Evolutionary conservation across 2,113 vertebrate genomes (phyloP), one percentile per base, ranked within the genome.

Genomic region (Argyrosomus japonicus): DNA sequence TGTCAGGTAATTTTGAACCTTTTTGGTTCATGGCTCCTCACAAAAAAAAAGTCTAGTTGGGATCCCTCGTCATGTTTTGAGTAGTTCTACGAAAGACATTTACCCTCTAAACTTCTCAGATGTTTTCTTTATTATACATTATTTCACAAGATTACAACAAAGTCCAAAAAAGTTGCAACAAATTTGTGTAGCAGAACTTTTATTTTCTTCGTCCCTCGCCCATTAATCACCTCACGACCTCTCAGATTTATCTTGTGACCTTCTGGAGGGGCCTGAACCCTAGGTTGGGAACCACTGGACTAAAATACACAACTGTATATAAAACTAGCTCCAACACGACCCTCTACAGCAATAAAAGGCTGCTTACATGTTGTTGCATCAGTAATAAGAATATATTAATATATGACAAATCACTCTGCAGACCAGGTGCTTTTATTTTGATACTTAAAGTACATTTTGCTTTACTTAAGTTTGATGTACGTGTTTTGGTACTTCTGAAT

Each of bases 231-330:
- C 23, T 29, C 6, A 29, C 0, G 4, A 57, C 50, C 3, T 56
- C 50, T 57, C 40, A 32, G 4, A 57, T 57, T 43, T 6, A 65
- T 29, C 51, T 6, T 76, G n/a, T 6, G 29, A 45, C 11, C 17
- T 4, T 47, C 56, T 54, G 5, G 5, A 29, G 50, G 21, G 21
- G 21, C 9, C 60, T 5, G 0, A 32, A 11, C 14, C 51, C 10
- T 17, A 19, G 15, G 18, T 56, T 45, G 3, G 47, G 53, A 69
- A 51, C 32, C 57, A 12, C 62, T 48, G 18, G 61, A 63, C 47
- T 64, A 62, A 36, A 79, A 68, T 74, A 68, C 57, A 32, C 1
- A 62, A 45, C 25, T 77, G 51, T 51, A 51, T 11, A 74, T 51
- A n/a, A 3, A 67, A 67, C 40, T 23, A 13, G 23, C 17, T 56